Evolutionary conservation across 2,113 vertebrate species (phyloP).

Genomic region (Lampris megalopsis): DNA sequence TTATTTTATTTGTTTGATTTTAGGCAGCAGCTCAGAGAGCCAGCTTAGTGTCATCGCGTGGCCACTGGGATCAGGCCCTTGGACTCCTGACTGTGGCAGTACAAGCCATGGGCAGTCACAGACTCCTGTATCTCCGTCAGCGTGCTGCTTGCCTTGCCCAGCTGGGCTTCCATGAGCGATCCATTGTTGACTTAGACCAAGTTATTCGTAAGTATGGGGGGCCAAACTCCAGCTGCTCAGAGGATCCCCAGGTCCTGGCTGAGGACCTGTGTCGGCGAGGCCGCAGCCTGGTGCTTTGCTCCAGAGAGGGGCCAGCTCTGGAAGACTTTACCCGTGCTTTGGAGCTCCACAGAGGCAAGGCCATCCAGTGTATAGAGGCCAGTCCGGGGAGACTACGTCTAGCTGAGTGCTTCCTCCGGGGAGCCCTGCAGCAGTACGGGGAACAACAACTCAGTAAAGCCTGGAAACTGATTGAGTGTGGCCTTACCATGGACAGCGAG

Average conservation of each 20-base stretch:
- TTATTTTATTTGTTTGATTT: background rate
- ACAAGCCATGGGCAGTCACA: slow-evolving; percentile 61
- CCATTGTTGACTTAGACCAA: slow-evolving; percentile 84
- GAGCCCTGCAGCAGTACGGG: slow-evolving; percentile 80
- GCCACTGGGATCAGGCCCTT: slow-evolving; percentile 80
- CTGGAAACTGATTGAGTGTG: slow-evolving; percentile 84
- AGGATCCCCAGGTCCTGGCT: slow-evolving; percentile 55
- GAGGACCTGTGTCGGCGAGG: slow-evolving; percentile 88
- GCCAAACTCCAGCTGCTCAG: slow-evolving; percentile 12
- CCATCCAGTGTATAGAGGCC: slow-evolving; percentile 76
- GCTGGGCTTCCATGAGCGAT: slow-evolving; percentile 79
- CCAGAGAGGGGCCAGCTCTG: slow-evolving; percentile 80
- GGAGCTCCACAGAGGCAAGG: slow-evolving; percentile 74
- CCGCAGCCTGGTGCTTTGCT: slow-evolving; percentile 79
- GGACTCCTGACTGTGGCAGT: slow-evolving; percentile 86
- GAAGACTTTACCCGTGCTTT: slow-evolving; percentile 86
- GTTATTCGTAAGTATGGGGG: slow-evolving; percentile 75
- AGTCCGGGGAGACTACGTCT: slow-evolving; percentile 75
- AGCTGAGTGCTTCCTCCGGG: slow-evolving; percentile 78
- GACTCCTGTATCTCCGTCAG: slow-evolving; percentile 77
- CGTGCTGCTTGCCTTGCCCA: slow-evolving; percentile 84
- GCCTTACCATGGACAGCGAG: slow-evolving; percentile 83
- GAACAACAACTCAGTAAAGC: slow-evolving; percentile 82
- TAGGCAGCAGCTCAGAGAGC: slow-evolving; percentile 89
- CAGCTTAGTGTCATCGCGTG: slow-evolving; percentile 63